Conservation (phyloP, 2,888 invertebrate genomes). For the Hypercompe scribonia region DNA sequence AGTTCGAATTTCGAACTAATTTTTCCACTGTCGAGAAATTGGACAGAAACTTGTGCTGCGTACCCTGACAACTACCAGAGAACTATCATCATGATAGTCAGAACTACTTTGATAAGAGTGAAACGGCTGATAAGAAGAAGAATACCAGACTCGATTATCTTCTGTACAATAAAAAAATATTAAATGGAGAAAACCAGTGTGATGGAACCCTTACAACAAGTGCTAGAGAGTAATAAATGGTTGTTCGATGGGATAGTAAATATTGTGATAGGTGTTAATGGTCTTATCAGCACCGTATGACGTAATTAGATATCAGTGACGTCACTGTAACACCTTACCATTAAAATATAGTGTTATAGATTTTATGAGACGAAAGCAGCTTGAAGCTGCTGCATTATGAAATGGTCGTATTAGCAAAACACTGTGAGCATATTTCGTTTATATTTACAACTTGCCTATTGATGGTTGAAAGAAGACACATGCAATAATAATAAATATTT, state of each 20-base stretch:
- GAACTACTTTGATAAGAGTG: no score
- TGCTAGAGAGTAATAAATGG: slow-evolving; percentile 7
- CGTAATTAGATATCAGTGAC: slow-evolving; percentile 24
- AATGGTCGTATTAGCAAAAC: background rate
- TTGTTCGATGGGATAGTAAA: slow-evolving; percentile 12
- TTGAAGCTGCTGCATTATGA: background rate
- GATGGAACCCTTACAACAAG: background rate
- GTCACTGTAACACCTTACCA: slow-evolving; percentile 5
- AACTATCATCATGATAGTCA: no score
- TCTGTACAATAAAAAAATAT: background rate
- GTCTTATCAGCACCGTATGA: slow-evolving; percentile 3
- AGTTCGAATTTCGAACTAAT: no score
- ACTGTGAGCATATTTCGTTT: background rate
- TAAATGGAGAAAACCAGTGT: background rate
- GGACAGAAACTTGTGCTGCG: no score
- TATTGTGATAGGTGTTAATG: slow-evolving; percentile 25
- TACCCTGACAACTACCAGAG: no score
- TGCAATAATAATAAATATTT: no score
- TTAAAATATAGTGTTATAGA: background rate
- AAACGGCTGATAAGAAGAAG: no score
- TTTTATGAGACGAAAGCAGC: background rate
- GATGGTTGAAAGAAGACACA: no score
- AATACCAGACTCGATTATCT: no score
- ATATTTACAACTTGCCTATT: background rate
- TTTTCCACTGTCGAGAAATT: no score